A percentile compares a stretch with the other conserved stretches of the same genome.
Evolutionary conservation across 2,888 invertebrate genomes (phyloP).

Genomic region (Myopa tessellatipennis): DNA sequence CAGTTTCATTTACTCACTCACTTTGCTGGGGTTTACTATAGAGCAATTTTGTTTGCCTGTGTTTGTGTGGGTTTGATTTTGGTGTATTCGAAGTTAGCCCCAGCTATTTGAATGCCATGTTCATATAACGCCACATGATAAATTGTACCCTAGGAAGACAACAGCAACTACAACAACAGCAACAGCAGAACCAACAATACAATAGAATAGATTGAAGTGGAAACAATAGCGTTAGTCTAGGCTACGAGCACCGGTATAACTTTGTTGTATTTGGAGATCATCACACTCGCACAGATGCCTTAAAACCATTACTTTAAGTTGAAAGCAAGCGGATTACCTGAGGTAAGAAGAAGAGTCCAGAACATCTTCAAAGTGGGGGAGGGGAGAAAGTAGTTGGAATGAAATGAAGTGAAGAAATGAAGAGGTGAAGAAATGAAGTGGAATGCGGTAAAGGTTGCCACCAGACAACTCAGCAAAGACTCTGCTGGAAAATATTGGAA

Average conservation of each 20-base stretch:
- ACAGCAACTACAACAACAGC: background rate
- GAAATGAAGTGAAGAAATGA: no score
- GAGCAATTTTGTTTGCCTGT: no score
- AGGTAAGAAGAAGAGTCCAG: background rate
- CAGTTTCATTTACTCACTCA: no score
- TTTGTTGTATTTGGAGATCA: background rate
- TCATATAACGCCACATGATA: constrained; percentile 48
- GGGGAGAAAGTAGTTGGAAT: no score
- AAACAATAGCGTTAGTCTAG: background rate
- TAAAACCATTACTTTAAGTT: constrained; percentile 11
- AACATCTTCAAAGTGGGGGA: no score
- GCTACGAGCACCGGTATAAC: background rate
- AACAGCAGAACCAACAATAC: background rate
- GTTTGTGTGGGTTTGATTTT: no score
- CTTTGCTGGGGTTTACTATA: no score
- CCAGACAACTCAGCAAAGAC: no score
- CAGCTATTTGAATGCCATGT: constrained; percentile 38
- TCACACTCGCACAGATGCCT: background rate
- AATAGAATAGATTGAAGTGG: no score
- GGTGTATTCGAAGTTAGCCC: background rate
- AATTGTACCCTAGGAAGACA: constrained; percentile 42
- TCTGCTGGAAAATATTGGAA: no score
- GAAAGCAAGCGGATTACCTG: background rate
- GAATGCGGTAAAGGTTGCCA: no score
- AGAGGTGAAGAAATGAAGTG: no score